phyloP scores from a whole-genome alignment of 2,113 vertebrate species.

The Campylomormyrus numenius region DNA sequence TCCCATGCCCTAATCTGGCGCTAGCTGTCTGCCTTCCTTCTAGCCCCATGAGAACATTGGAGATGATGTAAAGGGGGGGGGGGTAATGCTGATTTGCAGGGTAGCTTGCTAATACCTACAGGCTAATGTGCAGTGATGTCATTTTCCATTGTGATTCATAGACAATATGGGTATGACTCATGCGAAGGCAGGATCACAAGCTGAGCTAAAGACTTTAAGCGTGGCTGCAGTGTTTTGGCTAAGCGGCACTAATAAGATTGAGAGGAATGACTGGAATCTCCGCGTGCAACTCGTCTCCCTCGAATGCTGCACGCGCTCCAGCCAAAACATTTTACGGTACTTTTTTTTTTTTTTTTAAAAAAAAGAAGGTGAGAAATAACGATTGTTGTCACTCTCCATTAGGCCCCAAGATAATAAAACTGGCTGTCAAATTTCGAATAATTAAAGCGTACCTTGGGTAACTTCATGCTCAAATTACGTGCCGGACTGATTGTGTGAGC shows the following conservation, averaged over 20 bases:
- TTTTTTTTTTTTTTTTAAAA: neutral
- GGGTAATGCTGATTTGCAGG: conserved; percentile 46
- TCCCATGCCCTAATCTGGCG: neutral
- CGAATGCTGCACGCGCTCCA: neutral
- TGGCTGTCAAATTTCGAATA: neutral
- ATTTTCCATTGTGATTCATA: conserved; percentile 53
- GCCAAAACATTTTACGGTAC: neutral
- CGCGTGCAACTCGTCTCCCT: neutral
- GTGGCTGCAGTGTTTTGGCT: conserved; percentile 58
- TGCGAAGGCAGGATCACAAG: conserved; percentile 40
- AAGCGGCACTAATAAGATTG: conserved; percentile 30
- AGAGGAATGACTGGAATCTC: conserved; percentile 11
- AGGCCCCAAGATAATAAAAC: neutral
- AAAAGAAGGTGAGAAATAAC: neutral
- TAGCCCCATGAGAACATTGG: conserved; percentile 8
- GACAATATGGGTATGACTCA: conserved; percentile 59
- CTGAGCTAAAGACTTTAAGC: conserved; percentile 52
- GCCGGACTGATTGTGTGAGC: neutral
- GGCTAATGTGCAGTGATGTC: conserved; percentile 54
- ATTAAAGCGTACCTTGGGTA: neutral
- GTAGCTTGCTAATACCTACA: conserved; percentile 51
- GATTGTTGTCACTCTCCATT: neutral
- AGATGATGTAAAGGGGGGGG: neutral
- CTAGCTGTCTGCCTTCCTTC: neutral
- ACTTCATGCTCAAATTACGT: neutral